Base-by-base conservation (phyloP, 2,888 invertebrate genomes). In the Julus scandinavius region DNA sequence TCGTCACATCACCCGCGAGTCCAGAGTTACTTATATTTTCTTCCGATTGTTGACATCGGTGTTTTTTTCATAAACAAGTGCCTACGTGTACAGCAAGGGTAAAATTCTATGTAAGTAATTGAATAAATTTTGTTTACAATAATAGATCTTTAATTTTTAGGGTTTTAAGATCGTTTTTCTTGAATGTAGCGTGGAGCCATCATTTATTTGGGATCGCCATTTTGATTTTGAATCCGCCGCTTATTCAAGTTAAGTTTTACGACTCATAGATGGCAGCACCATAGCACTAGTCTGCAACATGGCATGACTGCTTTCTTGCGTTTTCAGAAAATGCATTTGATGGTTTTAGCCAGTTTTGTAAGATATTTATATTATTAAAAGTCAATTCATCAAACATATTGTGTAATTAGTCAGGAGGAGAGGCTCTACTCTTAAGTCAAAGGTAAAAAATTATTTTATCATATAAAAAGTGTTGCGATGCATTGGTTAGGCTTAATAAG, bases 241-340 rank as follows among this genome's bases (percentile, higher is more conserved):
- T 54, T 54, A 13, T 3, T 17, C 15, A 17, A 15, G 17, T 54
- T 54, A 15, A 15, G 54, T 54, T 54, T 38, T 72, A 29, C 3
- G 11, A 29, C 72, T 72, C 2, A 11, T 72, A 72, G 72, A 72
- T 72, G 72, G 72, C 72, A 72, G 72, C 72, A 72, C 72, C n/a
- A 6, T n/a, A 63, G n/a, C 58, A 63, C 58, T 6, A 63, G 6
- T n/a, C 72, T 72, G 15, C 54, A 54, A 17, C 3, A 15, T 72
- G 29, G 72, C 72, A 72, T 72, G 29, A 29, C 72, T 29, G 72
- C 11, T 29, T 2, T 9, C 72, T 72, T 9, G 29, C 72, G 29
- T 72, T 72, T 11, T n/a, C 7, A 6, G 29, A 72, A 72, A 72
- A 72, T 72, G 72, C 72, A 72, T 72, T 72, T 72, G 20, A 72